Percentiles rank a stretch among this genome's conserved stretches.
Evolutionary conservation across 2,888 invertebrate species (phyloP).

Genomic region (Metallyticus violacea): DNA sequence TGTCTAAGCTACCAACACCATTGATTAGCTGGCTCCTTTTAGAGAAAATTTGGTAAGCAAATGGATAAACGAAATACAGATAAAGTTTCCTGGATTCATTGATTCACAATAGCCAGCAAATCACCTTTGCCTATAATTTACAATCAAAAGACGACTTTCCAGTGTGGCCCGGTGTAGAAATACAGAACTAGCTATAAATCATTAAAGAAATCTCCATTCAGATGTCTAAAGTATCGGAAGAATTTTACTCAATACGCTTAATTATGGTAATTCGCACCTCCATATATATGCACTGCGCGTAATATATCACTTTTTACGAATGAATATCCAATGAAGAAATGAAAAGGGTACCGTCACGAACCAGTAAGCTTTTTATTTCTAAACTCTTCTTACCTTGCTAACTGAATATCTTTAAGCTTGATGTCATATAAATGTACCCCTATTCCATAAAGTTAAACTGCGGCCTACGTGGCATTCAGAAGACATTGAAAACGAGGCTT

Average conservation of each 20-base stretch:
- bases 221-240: neutral
- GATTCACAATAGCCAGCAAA: slow-evolving; percentile 15
- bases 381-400: neutral
- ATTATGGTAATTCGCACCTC: neutral
- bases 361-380: neutral
- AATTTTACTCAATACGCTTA: slow-evolving; percentile 11
- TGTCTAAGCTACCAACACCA: neutral
- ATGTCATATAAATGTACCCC: neutral
- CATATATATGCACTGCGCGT: neutral
- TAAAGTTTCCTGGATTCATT: neutral
- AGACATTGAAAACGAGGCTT: too few species aligned
- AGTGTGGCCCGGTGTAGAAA: neutral
- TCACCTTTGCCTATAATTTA: slow-evolving; percentile 3
- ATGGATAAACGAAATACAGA: neutral
- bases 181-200: neutral
- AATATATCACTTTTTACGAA: neutral
- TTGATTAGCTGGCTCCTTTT: neutral
- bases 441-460: neutral
- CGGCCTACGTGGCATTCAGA: neutral
- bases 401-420: neutral
- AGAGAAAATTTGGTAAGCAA: neutral
- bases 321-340: neutral
- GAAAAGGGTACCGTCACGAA: neutral
- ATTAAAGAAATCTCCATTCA: slow-evolving; percentile 5
- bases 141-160: neutral